Conservation (phyloP, 2,797 vertebrate species). For the Pantherophis vulpinus region DNA sequence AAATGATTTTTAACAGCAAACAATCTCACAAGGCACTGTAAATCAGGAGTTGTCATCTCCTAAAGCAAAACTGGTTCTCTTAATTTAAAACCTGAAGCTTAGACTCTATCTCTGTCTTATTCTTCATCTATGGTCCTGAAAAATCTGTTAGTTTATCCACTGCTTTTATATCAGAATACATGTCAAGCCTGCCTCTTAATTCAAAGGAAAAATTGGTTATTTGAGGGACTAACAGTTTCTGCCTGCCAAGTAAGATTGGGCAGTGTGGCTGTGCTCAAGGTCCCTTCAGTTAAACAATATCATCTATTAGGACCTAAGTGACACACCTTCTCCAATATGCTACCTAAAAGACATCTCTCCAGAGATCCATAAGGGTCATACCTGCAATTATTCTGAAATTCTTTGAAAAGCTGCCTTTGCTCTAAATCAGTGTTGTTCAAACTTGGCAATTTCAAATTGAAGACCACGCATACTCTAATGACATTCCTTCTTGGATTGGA, state of each 20-base stretch:
- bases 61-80: neutral
- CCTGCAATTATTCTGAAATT: neutral
- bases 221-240: neutral
- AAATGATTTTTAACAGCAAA: neutral
- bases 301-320: neutral
- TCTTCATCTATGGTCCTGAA: neutral
- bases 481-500: neutral
- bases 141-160: neutral
- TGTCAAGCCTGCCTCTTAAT: neutral
- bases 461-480: neutral
- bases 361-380: neutral
- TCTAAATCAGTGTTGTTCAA: neutral
- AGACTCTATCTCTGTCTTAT: neutral
- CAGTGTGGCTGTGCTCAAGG: neutral
- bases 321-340: neutral
- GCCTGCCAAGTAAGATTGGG: neutral
- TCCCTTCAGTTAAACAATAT: neutral
- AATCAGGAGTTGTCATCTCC: neutral
- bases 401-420: neutral
- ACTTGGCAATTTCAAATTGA: neutral
- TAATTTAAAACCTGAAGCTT: neutral
- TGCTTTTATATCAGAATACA: neutral
- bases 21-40: neutral
- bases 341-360: neutral
- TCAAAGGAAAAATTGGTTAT: neutral